Percentiles rank a stretch among this genome's conserved stretches.
Evolutionary conservation across 2,113 vertebrate species (phyloP).

Genomic region (Gracilinanus agilis): DNA sequence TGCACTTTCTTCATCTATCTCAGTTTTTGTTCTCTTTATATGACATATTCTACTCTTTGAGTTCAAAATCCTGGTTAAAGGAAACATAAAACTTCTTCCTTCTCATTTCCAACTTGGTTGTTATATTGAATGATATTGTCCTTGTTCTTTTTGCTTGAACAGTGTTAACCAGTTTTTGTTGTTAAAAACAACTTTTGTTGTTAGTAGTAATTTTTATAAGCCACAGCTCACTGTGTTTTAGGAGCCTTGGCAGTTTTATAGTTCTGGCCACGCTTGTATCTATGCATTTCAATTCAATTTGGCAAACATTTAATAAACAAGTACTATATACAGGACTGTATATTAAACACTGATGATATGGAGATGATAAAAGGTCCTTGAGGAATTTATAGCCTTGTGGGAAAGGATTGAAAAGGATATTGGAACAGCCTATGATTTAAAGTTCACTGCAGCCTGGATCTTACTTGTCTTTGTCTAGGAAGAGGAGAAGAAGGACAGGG

Average conservation of each 20-base stretch:
- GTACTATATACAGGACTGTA: background rate
- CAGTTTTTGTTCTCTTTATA: background rate
- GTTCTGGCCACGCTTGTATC: background rate
- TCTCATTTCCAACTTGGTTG: background rate
- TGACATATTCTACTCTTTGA: background rate
- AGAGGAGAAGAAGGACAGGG: too few relatives aligned
- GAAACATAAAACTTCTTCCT: background rate
- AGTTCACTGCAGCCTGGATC: too few relatives aligned
- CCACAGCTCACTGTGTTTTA: background rate
- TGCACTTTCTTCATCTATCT: background rate
- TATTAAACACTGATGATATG: background rate
- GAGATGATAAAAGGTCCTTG: background rate
- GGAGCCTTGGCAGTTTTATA: background rate
- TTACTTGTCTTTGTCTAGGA: too few relatives aligned
- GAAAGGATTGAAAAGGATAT: too few relatives aligned
- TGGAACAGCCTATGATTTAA: too few relatives aligned
- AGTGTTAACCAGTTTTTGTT: background rate
- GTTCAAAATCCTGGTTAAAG: background rate
- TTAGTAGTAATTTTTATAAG: background rate
- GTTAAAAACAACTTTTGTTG: background rate
- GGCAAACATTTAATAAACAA: background rate
- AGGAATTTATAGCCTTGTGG: background rate
- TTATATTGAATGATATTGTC: background rate
- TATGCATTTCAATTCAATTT: background rate
- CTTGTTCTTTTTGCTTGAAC: background rate